Conservation (phyloP, 2,797 vertebrate genomes). For the Rhinoraja longicauda region DNA sequence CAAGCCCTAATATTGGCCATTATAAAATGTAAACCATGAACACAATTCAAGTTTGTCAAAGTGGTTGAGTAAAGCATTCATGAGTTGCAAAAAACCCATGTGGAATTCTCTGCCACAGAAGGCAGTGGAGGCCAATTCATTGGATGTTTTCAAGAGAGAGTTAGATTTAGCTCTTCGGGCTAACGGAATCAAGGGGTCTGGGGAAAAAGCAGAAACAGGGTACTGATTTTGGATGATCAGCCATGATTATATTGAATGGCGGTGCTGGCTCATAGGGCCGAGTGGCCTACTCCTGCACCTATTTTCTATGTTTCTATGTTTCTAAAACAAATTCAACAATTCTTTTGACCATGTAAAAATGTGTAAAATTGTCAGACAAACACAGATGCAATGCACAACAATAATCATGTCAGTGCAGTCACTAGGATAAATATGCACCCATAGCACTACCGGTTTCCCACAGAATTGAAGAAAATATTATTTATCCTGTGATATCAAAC, state of each 20-base stretch:
- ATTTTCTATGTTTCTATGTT: no score
- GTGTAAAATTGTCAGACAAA: background rate
- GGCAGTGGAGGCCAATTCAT: no score
- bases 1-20: background rate
- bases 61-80: background rate
- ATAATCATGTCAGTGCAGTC: background rate
- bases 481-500: background rate
- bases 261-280: no score
- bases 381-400: background rate
- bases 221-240: no score
- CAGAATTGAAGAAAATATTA: background rate
- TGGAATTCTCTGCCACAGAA: no score
- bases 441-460: background rate
- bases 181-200: no score
- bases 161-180: no score
- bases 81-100: background rate
- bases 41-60: background rate
- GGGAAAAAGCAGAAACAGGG: no score
- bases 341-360: background rate
- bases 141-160: no score
- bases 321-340: background rate
- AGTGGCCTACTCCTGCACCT: no score
- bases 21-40: background rate
- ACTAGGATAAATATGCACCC: background rate
- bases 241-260: no score